Evolutionary conservation across 2,797 vertebrate species (phyloP), one percentile per base, ranked within the genome.

Genomic region (Mus caroli): DNA sequence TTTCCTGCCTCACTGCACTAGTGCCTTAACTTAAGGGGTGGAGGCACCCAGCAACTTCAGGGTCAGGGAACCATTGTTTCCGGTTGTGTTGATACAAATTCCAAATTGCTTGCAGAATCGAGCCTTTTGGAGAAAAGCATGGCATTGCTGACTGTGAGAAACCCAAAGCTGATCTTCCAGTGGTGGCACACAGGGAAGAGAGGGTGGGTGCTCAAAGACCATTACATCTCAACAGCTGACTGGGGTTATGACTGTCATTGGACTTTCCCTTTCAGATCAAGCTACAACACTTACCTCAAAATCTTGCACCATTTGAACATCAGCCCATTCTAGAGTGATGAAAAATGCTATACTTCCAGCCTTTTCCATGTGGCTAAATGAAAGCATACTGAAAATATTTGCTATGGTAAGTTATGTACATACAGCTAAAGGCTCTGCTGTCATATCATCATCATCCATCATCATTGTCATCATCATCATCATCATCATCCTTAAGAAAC

Each of bases 1-100:
- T 46, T 40, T 11, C 5, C 15, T 22, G n/a, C 46, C 86, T 83
- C 40, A 52, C 93, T 97, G 86, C 96, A 97, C 97, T 97, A 97
- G 78, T 94, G 97, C 94, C 92, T 97, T 0, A 0, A 54, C 34
- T 2, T 0, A 92, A 71, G 78, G 91, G 64, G 92, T 9, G 15
- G 24, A 24, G 71, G 94, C 34, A 56, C 83, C 92, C 91, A 87
- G 79, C 0, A 2, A 83, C 92, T 50, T 0, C 0, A 15, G 90
- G 85, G 64, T 78, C 62, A 52, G 80, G 92, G 97, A 98, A 96
- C 97, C 91, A 69, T 84, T 26, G 8, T 31, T 92, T 71, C 94
- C 79, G 56, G 64, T 92, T 83, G 86, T 95, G 83, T 71, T 69
- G 46, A 46, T 34, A 50, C 22, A 60, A 37, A 85, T 26, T 62